phyloP scores from a whole-genome alignment of 2,797 vertebrate species.

The Stomatorhinus walkeri region DNA sequence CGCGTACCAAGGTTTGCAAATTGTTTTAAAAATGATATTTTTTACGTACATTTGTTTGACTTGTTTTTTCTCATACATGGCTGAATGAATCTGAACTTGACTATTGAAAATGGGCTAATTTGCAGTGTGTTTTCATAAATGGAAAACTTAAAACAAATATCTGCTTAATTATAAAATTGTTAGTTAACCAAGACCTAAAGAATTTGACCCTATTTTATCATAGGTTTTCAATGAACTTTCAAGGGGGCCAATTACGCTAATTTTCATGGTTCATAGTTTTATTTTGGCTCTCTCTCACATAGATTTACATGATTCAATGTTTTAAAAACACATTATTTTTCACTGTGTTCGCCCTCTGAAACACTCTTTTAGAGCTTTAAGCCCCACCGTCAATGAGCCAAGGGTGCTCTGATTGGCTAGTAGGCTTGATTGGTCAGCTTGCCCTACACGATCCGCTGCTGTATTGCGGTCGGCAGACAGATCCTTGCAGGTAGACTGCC shows the following conservation, averaged over 20 bases:
- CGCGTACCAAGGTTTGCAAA: constrained; percentile 73
- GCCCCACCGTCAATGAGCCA: background rate
- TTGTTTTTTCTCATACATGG: background rate
- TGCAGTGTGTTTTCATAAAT: background rate
- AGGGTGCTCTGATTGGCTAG: background rate
- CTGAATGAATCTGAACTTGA: background rate
- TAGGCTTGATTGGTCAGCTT: background rate
- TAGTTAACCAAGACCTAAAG: background rate
- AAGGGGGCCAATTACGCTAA: background rate
- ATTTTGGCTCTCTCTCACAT: background rate
- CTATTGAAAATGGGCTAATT: background rate
- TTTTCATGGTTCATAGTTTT: background rate
- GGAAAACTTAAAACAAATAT: background rate
- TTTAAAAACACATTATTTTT: background rate
- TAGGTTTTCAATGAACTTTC: background rate
- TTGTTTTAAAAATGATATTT: background rate
- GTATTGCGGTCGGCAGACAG: background rate
- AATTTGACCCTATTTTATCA: background rate
- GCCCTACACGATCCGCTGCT: background rate
- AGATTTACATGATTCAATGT: background rate
- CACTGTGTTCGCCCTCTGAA: background rate
- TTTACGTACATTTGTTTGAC: background rate
- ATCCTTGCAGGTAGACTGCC: background rate
- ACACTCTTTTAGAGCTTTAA: background rate
- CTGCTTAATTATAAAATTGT: background rate